These are phyloP conservation scores for Tiliacea aurago DNA, from an alignment of 2,888 invertebrate species.

Conservation along the genomic window DNA sequence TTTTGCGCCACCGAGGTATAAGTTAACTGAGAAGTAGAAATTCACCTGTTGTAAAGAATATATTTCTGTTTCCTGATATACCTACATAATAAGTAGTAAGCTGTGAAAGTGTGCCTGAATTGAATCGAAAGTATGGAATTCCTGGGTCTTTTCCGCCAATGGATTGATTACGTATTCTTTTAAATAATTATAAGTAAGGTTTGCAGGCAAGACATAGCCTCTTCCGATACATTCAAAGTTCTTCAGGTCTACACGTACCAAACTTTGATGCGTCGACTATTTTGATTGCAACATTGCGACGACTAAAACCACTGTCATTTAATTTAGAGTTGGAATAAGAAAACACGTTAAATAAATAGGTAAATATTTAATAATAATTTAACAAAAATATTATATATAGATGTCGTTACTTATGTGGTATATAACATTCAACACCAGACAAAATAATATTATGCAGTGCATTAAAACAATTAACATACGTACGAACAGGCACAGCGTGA, in stretches of 20 bases:
- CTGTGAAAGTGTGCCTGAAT: too few species aligned
- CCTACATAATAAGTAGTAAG: too few species aligned
- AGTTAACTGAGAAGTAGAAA: too few species aligned
- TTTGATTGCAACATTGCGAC: not conserved
- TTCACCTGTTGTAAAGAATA: too few species aligned
- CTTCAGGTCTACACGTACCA: not conserved
- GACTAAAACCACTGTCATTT: not conserved
- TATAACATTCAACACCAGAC: conserved; percentile 53
- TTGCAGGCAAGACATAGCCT: not conserved
- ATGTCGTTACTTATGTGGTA: conserved; percentile 48
- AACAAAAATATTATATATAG: conserved; percentile 66
- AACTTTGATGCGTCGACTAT: not conserved
- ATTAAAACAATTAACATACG: conserved; percentile 62
- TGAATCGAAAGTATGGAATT: too few species aligned
- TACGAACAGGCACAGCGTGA: conserved; percentile 67
- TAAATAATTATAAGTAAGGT: not conserved
- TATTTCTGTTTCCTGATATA: too few species aligned
- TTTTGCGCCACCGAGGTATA: too few species aligned
- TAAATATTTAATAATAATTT: conserved; percentile 69
- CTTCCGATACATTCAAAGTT: not conserved
- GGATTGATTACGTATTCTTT: not conserved
- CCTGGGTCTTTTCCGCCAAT: too few species aligned
- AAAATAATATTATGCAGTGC: conserved; percentile 74
- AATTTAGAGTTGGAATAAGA: not conserved
- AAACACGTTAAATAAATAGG: conserved; percentile 36